Evolutionary conservation across 2,888 invertebrate species (phyloP).

Genomic region (Drosophila melanosoma): DNA sequence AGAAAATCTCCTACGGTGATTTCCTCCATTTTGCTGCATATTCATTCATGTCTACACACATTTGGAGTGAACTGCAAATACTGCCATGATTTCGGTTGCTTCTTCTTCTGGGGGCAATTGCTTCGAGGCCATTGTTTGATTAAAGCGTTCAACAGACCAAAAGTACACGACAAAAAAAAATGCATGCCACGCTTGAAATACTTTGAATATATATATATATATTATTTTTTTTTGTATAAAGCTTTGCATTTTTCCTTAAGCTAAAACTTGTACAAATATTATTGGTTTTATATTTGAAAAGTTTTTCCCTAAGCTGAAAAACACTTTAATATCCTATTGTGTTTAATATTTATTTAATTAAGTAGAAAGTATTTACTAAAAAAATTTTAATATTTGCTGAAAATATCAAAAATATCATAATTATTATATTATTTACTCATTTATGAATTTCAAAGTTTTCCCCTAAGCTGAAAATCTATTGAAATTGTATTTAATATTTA

Average conservation of each 20-base stretch:
- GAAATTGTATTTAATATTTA: background rate
- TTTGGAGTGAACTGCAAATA: background rate
- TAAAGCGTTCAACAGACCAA: background rate
- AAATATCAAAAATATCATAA: background rate
- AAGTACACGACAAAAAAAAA: background rate
- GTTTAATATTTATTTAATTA: background rate
- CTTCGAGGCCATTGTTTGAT: constrained; percentile 1
- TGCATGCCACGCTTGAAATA: background rate
- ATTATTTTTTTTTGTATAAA: background rate
- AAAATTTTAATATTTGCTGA: no score
- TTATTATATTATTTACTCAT: background rate
- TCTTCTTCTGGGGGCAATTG: background rate
- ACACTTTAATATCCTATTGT: background rate
- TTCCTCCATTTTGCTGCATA: background rate
- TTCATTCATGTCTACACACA: background rate
- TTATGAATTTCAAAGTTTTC: background rate
- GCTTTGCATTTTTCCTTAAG: background rate
- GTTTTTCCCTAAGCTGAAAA: background rate
- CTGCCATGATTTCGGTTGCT: background rate
- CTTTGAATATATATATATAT: background rate
- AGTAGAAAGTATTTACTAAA: background rate
- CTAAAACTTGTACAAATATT: background rate
- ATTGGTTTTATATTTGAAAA: background rate
- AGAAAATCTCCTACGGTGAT: constrained; percentile 6
- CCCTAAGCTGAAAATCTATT: background rate